Conservation (phyloP, 2,113 vertebrate genomes). For the Malurus cyaneus region DNA sequence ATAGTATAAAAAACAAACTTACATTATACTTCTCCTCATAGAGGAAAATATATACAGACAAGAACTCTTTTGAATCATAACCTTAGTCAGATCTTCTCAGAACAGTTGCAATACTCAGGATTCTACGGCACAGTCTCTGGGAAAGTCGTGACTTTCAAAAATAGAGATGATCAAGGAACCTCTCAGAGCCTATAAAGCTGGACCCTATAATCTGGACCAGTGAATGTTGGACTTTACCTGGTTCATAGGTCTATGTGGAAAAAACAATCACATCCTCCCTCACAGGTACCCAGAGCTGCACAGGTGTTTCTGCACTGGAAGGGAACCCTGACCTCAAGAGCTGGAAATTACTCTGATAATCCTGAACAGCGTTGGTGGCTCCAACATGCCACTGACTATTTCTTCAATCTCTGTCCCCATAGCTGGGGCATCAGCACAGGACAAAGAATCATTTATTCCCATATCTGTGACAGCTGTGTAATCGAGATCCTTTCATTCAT, state of each 20-base stretch:
- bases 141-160: not conserved
- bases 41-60: not conserved
- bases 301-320: not conserved
- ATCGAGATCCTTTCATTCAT: not conserved
- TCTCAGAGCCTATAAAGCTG: not conserved
- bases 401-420: not conserved
- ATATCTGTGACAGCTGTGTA: not conserved
- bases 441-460: not conserved
- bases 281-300: not conserved
- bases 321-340: not conserved
- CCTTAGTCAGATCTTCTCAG: not conserved
- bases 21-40: not conserved
- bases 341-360: not conserved
- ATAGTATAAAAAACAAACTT: not conserved
- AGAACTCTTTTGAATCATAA: not conserved
- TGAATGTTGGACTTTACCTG: not conserved
- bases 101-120: not conserved
- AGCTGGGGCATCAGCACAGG: not conserved
- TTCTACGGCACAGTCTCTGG: not conserved
- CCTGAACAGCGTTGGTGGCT: not conserved
- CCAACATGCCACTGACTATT: not conserved
- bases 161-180: not conserved
- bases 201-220: not conserved
- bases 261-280: not conserved
- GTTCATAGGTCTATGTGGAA: not conserved